phyloP scores from a whole-genome alignment of 2,888 invertebrate genomes.

The Cistogaster globosa region DNA sequence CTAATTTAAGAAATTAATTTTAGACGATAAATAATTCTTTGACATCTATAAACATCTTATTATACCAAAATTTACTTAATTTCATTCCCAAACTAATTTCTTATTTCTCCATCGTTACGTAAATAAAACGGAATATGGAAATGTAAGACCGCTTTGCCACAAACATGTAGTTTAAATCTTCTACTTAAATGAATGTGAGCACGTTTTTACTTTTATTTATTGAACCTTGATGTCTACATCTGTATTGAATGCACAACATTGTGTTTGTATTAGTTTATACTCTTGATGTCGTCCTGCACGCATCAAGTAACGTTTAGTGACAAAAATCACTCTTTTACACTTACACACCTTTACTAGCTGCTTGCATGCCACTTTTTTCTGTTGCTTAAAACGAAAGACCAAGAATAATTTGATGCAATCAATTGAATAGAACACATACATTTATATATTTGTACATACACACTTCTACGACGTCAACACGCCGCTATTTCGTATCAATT shows the following conservation, averaged over 20 bases:
- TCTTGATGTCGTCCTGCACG: constrained; percentile 47
- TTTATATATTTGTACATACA: not conserved
- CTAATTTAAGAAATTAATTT: too few relatives aligned
- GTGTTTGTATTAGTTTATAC: not conserved
- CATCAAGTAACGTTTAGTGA: constrained; percentile 64
- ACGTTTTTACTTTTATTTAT: constrained; percentile 55
- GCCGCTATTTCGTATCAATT: constrained; percentile 61
- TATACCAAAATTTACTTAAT: not conserved
- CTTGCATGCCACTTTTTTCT: not conserved
- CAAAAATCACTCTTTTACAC: constrained; percentile 41
- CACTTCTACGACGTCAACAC: constrained; percentile 57
- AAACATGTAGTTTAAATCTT: constrained; percentile 49
- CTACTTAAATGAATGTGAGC: constrained; percentile 62
- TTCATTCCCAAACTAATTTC: not conserved
- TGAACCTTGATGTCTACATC: not conserved
- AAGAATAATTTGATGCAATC: constrained; percentile 53
- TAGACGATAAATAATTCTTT: too few relatives aligned
- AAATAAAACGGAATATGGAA: constrained; percentile 17
- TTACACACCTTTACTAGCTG: constrained; percentile 11
- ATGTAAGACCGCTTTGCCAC: constrained; percentile 26
- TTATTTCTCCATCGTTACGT: not conserved
- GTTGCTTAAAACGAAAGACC: not conserved
- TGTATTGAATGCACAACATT: not conserved
- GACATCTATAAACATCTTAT: too few relatives aligned
- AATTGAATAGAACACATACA: constrained; percentile 17